Percentiles rank a stretch among this genome's conserved stretches.
phyloP scores from a whole-genome alignment of 2,888 invertebrate genomes.

The Erebia palarica region DNA sequence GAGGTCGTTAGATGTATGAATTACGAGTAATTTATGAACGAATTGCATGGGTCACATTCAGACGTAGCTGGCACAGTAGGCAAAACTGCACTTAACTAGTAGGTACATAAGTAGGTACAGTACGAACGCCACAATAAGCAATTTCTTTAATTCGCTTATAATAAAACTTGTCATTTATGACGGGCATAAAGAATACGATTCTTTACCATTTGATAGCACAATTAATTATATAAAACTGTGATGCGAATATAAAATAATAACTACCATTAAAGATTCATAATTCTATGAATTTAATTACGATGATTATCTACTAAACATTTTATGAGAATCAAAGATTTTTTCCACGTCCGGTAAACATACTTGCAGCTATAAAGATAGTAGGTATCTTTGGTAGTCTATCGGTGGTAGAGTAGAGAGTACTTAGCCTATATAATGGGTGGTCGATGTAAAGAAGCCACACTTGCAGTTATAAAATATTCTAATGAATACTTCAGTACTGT shows the following conservation, averaged over 20 bases:
- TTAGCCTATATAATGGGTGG: too few species aligned
- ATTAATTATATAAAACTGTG: slow-evolving; percentile 49
- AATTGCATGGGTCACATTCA: too few species aligned
- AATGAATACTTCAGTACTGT: neutral
- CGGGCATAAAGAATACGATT: slow-evolving; percentile 35
- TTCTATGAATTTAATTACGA: neutral
- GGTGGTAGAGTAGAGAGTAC: too few species aligned
- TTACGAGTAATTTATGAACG: too few species aligned
- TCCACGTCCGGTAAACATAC: neutral
- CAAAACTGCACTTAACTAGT: neutral
- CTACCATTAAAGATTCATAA: slow-evolving; percentile 25
- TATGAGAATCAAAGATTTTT: slow-evolving; percentile 49
- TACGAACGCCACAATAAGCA: slow-evolving; percentile 7
- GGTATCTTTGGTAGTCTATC: too few species aligned
- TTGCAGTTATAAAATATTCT: too few species aligned
- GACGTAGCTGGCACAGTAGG: too few species aligned
- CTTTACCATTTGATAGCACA: slow-evolving; percentile 52
- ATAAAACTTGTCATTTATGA: slow-evolving; percentile 22
- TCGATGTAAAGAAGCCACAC: too few species aligned
- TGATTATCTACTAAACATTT: slow-evolving; percentile 32
- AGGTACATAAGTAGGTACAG: neutral
- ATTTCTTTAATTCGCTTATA: slow-evolving; percentile 27
- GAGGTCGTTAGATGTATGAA: too few species aligned
- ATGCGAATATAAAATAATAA: slow-evolving; percentile 43
- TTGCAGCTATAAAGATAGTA: too few species aligned